Conservation (phyloP, 2,888 invertebrate genomes). For the Rhabditoides inermis region DNA sequence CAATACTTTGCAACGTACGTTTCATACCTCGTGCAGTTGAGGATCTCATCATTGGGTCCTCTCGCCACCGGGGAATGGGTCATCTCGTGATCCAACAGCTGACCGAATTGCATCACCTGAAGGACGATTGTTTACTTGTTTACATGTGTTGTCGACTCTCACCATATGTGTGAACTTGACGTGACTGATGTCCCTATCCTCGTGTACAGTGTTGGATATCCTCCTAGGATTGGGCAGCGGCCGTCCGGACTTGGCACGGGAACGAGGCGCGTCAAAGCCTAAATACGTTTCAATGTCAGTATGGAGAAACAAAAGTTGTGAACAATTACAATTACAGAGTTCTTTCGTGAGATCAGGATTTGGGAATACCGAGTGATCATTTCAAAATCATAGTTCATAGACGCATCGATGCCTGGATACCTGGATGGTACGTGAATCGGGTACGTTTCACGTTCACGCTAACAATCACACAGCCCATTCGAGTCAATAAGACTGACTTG, state of each 20-base stretch:
- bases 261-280: constrained; percentile 33
- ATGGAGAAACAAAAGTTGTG: not conserved
- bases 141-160: constrained; percentile 61
- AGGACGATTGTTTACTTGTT: not conserved
- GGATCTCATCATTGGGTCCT: constrained; percentile 48
- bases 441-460: too few relatives aligned
- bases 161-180: constrained; percentile 55
- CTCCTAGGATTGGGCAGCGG: constrained; percentile 45
- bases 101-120: constrained; percentile 77
- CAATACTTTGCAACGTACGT: too few relatives aligned
- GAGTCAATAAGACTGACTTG: not conserved
- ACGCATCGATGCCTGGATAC: too few relatives aligned
- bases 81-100: constrained; percentile 75
- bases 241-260: constrained; percentile 31
- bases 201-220: constrained; percentile 49
- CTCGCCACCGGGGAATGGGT: constrained; percentile 49
- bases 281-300: too few relatives aligned
- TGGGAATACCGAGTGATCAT: too few relatives aligned
- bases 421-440: too few relatives aligned
- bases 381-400: not conserved
- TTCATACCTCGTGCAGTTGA: constrained; percentile 52
- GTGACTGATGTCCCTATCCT: constrained; percentile 40
- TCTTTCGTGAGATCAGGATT: too few relatives aligned
- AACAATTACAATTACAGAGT: too few relatives aligned
- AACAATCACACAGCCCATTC: not conserved